Base-by-base conservation (phyloP, 2,888 invertebrate genomes). In the Troides oblongomaculatus region DNA sequence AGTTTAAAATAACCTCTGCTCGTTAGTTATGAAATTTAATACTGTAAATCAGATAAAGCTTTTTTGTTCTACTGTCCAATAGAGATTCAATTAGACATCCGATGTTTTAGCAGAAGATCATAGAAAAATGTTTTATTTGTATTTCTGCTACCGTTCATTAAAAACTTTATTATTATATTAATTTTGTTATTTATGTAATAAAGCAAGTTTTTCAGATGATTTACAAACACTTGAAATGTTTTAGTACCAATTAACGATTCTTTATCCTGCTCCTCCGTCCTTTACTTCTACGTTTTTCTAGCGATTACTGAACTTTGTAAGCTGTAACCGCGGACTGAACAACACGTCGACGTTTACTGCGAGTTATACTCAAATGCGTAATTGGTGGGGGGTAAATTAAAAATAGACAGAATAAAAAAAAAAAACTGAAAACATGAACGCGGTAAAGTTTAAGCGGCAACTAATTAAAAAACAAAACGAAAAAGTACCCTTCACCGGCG, bases 391-490 rank as follows among this genome's bases (percentile, higher is more conserved):
- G 78, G 75, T 76, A 74, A 76, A 77, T 74, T 76, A 78, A 81
- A 82, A 81, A 78, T 74, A 78, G 75, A 75, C 71, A 76, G 71
- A 69, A 82, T 76, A 78, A 84, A 82, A 43, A 43, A 43, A 10
- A 46, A 46, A 12, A 83, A 80, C 75, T 78, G 81, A 84, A 84
- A 84, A 79, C 79, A 79, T 72, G 79, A 84, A 84, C 78, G 83
- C 81, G 84, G 81, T 82, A 83, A 88, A 86, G 84, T 88, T 86
- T 85, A 86, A 88, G 83, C 84, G 87, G 84, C 84, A 87, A 88
- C 86, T 89, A 89, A 90, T 89, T 89, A 86, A 89, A 87, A 88
- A 86, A 87, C 84, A 87, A 88, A 87, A 88, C 85, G 82, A 79
- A 80, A 81, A 82, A 83, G 78, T 79, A 76, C 79, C 78, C 77